Evolutionary conservation across 2,113 vertebrate genomes (phyloP).

Genomic region (Amphilophus citrinellus): DNA sequence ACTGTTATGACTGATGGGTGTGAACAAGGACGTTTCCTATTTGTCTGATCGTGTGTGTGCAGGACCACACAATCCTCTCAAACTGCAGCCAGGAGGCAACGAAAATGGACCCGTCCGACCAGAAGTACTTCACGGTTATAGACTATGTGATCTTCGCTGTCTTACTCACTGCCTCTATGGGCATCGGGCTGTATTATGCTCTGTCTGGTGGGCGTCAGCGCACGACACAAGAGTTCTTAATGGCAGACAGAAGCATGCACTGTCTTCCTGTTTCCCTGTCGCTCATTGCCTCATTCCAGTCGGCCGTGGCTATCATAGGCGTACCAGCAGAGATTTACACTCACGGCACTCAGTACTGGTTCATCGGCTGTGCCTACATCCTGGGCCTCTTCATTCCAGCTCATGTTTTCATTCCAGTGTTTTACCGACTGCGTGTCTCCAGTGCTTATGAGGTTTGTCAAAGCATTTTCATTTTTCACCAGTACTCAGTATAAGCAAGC

Average conservation of each 20-base stretch:
- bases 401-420: slow-evolving; percentile 91
- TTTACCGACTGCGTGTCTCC: slow-evolving; percentile 90
- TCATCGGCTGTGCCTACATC: slow-evolving; percentile 92
- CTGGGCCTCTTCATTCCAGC: slow-evolving; percentile 93
- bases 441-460: slow-evolving; percentile 89
- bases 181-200: slow-evolving; percentile 92
- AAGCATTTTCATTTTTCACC: background rate
- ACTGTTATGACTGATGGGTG: slow-evolving; percentile 50
- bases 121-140: slow-evolving; percentile 80
- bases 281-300: slow-evolving; percentile 95
- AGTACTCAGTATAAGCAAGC: background rate
- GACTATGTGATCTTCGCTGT: slow-evolving; percentile 91
- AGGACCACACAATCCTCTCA: background rate
- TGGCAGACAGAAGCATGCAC: slow-evolving; percentile 91
- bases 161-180: slow-evolving; percentile 85
- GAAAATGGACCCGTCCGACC: slow-evolving; percentile 63
- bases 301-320: slow-evolving; percentile 92
- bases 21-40: background rate
- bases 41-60: background rate
- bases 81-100: background rate
- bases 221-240: slow-evolving; percentile 89
- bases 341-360: slow-evolving; percentile 95
- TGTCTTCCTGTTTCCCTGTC: slow-evolving; percentile 91
- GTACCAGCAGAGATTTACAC: slow-evolving; percentile 89
- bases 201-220: slow-evolving; percentile 87